Percentiles rank a stretch among this genome's conserved stretches.
phyloP scores from a whole-genome alignment of 2,113 vertebrate genomes.

The Tricholaema leucomelas region DNA sequence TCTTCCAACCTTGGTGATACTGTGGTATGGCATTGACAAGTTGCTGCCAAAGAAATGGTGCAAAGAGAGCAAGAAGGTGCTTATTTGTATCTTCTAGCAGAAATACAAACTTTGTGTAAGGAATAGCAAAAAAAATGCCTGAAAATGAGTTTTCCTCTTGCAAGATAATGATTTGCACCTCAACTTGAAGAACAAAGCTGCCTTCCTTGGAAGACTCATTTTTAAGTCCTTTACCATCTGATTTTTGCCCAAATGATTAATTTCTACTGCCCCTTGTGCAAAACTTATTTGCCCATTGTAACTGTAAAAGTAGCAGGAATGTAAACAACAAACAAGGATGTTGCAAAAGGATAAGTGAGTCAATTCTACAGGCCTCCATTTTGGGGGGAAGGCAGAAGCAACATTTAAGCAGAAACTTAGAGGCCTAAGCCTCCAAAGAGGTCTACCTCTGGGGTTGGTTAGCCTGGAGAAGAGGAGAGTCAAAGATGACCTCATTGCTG shows the following conservation, averaged over 20 bases:
- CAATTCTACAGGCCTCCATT: background rate
- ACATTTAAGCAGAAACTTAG: background rate
- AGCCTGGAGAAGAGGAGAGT: no score
- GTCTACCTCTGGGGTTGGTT: no score
- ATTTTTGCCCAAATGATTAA: background rate
- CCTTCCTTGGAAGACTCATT: background rate
- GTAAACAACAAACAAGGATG: background rate
- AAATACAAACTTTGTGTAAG: background rate
- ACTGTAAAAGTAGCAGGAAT: background rate
- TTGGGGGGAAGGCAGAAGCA: background rate
- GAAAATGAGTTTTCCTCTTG: background rate
- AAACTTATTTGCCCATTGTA: background rate
- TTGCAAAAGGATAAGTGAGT: background rate
- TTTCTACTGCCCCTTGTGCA: background rate
- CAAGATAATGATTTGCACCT: background rate
- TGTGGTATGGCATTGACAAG: accelerated
- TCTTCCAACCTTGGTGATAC: no score
- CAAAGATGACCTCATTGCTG: no score
- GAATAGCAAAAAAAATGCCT: background rate
- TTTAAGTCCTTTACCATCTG: background rate
- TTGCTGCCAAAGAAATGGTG: background rate
- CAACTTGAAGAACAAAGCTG: background rate
- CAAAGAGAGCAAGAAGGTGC: background rate
- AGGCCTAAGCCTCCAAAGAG: background rate
- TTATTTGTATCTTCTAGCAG: background rate